These are phyloP conservation scores for Cryptomyrus ogoouensis DNA, from an alignment of 2,113 vertebrate genomes.

Conservation along the genomic window DNA sequence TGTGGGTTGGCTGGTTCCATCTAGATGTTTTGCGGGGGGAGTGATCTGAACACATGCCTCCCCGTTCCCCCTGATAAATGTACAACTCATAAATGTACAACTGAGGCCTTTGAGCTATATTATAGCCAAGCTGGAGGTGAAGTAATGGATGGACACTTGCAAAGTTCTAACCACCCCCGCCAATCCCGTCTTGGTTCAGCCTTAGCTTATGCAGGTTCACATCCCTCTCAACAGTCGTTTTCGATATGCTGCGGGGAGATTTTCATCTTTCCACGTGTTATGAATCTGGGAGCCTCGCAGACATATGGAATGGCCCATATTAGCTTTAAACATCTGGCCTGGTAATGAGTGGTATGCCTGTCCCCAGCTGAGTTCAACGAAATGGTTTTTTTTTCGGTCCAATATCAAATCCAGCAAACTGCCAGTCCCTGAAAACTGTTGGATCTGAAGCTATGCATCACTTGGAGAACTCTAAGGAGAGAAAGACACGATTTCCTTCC, in stretches of 20 bases:
- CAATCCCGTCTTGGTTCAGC: not conserved
- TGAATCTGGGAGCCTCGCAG: not conserved
- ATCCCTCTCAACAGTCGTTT: not conserved
- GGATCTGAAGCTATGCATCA: not conserved
- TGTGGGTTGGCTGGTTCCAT: not conserved
- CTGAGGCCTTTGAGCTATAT: not conserved
- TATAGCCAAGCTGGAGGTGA: not conserved
- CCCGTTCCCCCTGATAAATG: not conserved
- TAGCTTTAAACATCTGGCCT: not conserved
- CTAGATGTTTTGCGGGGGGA: not conserved
- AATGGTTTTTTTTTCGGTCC: not conserved
- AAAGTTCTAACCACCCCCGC: not conserved
- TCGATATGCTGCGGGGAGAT: not conserved
- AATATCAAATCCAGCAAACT: not conserved
- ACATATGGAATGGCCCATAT: not conserved
- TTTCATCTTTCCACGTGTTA: not conserved
- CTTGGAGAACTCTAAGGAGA: not conserved
- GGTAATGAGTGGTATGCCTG: not conserved
- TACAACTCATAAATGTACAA: not conserved
- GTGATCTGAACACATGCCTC: not conserved
- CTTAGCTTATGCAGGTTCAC: not conserved
- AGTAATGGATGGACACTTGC: not conserved
- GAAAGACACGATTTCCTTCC: not conserved
- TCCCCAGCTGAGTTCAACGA: not conserved
- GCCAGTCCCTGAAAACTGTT: not conserved